Evolutionary conservation across 2,113 vertebrate genomes (phyloP).

Genomic region (Paramisgurnus dabryanus): DNA sequence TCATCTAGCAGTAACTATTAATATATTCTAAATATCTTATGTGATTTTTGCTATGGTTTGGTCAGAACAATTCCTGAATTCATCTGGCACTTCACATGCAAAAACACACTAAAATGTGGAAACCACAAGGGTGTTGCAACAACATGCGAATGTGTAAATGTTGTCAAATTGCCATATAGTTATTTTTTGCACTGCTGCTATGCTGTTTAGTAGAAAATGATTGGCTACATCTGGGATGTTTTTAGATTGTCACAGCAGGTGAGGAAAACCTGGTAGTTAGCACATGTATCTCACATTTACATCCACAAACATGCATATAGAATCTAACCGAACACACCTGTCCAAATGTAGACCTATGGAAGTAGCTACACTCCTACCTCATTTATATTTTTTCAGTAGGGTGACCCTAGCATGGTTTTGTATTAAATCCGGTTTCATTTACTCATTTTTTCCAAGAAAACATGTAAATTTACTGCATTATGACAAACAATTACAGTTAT

Average conservation of each 20-base stretch:
- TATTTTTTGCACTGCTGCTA: constrained; percentile 2
- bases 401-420: too few relatives aligned
- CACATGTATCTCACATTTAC: constrained; percentile 9
- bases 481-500: too few relatives aligned
- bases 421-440: too few relatives aligned
- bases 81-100: background rate
- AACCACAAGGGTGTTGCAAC: background rate
- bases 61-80: too few relatives aligned
- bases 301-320: constrained; percentile 11
- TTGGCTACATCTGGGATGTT: constrained; percentile 1
- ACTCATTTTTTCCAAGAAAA: too few relatives aligned
- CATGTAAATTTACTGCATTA: too few relatives aligned
- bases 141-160: background rate
- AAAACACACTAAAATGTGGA: background rate
- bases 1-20: too few relatives aligned
- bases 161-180: background rate
- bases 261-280: constrained; percentile 19
- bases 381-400: too few relatives aligned
- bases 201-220: background rate
- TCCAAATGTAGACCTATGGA: background rate
- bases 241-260: constrained; percentile 1
- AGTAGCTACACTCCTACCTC: too few relatives aligned
- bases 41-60: too few relatives aligned
- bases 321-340: background rate
- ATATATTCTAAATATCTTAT: background rate